Base-by-base conservation (phyloP, 1,140 invertebrate genomes). In the Drosophila gunungcola region DNA sequence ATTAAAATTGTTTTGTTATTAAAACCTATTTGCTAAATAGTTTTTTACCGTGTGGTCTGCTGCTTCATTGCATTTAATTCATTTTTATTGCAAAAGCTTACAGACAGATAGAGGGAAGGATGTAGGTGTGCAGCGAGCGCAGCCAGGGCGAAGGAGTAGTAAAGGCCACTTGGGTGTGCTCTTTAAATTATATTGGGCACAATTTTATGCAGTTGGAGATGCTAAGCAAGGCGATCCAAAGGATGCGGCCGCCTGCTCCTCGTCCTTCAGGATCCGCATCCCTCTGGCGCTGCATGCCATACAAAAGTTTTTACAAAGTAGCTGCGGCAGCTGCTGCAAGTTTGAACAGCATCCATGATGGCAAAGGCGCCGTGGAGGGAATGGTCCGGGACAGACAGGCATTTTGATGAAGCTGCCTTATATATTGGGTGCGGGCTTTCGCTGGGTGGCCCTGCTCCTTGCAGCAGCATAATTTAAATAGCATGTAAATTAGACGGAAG, bases 401-500 rank as follows among this genome's bases (percentile, higher is more conserved):
- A 88, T 86, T 86, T 83, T 86, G 84, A 86, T 86, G 83, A 86
- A 88, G 83, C 83, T 89, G 79, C 75, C 73, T 77, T 70, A 86
- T 82, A 88, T 83, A 82, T 79, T 88, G 79, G 75, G 57, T 78
- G 56, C 51, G 52, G 74, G 57, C 56, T 72, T 48, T 70, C 51
- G 64, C 52, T 57, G 62, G 69, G 45, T 49, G 38, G 56, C 36
- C 34, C 21, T 29, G 41, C 57, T 34, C 39, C 46, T 34, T 10
- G 21, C 39, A 70, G 51, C 63, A 83, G 82, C 84, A 89, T 89
- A 83, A 89, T 89, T 89, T 89, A 89, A 89, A 89, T 89, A 89
- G 84, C 84, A 89, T 89, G 84, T 89, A 89, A 89, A 89, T 89
- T 89, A 89, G 84, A 89, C 84, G 85, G 80, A 89, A 89, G 84